Base-by-base conservation (phyloP, 2,888 invertebrate species). In the Archips xylosteana region DNA sequence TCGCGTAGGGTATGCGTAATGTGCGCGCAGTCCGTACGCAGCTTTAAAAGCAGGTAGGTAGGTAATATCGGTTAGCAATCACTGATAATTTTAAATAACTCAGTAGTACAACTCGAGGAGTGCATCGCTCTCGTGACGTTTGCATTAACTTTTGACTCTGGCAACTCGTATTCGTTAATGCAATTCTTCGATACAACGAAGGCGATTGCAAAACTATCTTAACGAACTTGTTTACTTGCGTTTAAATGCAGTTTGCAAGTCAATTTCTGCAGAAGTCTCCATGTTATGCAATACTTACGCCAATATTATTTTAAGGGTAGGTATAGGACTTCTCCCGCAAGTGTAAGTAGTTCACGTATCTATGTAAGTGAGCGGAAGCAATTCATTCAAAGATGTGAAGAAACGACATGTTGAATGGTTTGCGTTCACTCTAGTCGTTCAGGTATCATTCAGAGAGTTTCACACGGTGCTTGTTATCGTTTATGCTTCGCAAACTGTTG, bases 141-240 rank as follows among this genome's bases (percentile, higher is more conserved):
- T 61, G 39, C 39, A 51, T 72, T 73, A 72, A 75, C 72, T 69
- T 73, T 65, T 75, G 75, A 73, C 72, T 66, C 62, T 32, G n/a
- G 34, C 23, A 54, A 67, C 49, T 34, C 51, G 2, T 59, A 45
- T 5, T 4, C 12, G 32, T 34, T 61, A 61, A 49, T 62, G 13
- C 34, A 61, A 34, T 45, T 49, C 49, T 57, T 54, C 34, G 68
- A 73, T 69, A 69, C 59, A 63, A 47, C 76, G 77, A 80, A 12
- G 54, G 15, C 15, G 59, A 64, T 42, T 69, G 63, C 59, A 12
- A 78, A 85, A 77, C 13, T 76, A 79, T 85, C 79, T 79, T 81
- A 80, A 84, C 82, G 72, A 81, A 79, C 71, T 81, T 83, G 84
- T 85, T 86, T 57, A 32, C 9, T 32, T 57, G 32, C 32, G 32